Conservation (phyloP, 2,797 vertebrate species). For the Nyctalus aviator region DNA sequence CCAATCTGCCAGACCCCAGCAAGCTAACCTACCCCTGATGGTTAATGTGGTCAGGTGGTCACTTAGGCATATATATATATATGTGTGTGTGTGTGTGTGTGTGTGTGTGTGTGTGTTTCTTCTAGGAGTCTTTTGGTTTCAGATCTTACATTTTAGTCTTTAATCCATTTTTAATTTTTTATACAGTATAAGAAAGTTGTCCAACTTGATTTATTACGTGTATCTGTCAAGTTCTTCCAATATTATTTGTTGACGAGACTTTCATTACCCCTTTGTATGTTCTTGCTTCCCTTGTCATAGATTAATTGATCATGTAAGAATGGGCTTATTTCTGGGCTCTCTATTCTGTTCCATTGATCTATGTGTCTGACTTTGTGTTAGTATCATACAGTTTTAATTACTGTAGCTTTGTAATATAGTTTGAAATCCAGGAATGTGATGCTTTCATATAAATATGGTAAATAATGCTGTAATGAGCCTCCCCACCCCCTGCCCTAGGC, state of each 20-base stretch:
- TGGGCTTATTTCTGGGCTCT: not conserved
- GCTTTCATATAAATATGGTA: not conserved
- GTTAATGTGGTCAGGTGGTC: too few relatives aligned
- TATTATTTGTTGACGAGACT: not conserved
- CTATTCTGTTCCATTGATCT: not conserved
- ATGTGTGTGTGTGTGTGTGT: too few relatives aligned
- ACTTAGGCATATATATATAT: too few relatives aligned
- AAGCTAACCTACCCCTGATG: too few relatives aligned
- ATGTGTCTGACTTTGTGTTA: not conserved
- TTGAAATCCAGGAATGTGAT: not conserved
- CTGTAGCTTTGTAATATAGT: not conserved
- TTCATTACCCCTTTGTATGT: not conserved
- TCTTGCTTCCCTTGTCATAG: not conserved
- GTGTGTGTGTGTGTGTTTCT: not conserved
- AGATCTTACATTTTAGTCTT: not conserved
- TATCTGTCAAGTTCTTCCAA: not conserved
- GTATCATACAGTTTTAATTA: not conserved
- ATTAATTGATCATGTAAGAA: not conserved
- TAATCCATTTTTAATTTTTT: not conserved
- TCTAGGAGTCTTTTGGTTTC: not conserved
- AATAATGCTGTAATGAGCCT: too few relatives aligned
- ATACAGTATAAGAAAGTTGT: not conserved
- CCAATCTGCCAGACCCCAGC: too few relatives aligned
- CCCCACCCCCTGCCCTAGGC: too few relatives aligned
- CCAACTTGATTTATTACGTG: not conserved